Evolutionary conservation across 2,113 vertebrate species (phyloP).

Genomic region (Nyctibius bracteatus): DNA sequence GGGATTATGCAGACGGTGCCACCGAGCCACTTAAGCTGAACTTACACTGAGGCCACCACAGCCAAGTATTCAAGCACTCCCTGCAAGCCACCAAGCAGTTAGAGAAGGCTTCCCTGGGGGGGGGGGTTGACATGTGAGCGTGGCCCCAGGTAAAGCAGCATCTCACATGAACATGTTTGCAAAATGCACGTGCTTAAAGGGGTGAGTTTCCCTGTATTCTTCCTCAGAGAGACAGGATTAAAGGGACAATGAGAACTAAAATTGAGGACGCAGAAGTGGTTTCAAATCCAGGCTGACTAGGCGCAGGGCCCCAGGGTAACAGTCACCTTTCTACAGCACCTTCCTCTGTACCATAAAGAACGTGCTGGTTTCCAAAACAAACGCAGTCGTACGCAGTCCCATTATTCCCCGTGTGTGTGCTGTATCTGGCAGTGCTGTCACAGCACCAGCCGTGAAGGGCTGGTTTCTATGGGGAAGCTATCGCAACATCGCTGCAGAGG

Average conservation of each 20-base stretch:
- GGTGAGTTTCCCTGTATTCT: background rate
- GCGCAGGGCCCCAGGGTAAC: background rate
- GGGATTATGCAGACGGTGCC: no score
- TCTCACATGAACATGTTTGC: rapidly evolving
- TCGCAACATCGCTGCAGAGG: rapidly evolving
- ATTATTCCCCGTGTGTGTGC: rapidly evolving
- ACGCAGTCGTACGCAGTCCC: rapidly evolving
- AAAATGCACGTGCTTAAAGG: rapidly evolving
- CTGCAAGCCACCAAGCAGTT: background rate
- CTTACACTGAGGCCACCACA: rapidly evolving
- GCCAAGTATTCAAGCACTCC: background rate
- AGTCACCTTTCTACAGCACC: background rate
- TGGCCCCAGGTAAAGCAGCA: background rate
- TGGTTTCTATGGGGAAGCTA: background rate
- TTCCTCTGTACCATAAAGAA: background rate
- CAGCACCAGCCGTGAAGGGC: rapidly evolving
- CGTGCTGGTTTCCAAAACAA: rapidly evolving
- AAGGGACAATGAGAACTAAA: background rate
- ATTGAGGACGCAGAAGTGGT: background rate
- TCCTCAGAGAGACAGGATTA: background rate
- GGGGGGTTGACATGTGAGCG: rapidly evolving
- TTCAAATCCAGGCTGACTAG: background rate
- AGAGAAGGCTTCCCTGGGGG: no score
- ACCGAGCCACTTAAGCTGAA: background rate
- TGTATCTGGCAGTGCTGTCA: rapidly evolving